Evolutionary conservation across 2,113 vertebrate species (phyloP), one percentile per base, ranked within the genome.

Genomic region (Laticauda laticaudata): DNA sequence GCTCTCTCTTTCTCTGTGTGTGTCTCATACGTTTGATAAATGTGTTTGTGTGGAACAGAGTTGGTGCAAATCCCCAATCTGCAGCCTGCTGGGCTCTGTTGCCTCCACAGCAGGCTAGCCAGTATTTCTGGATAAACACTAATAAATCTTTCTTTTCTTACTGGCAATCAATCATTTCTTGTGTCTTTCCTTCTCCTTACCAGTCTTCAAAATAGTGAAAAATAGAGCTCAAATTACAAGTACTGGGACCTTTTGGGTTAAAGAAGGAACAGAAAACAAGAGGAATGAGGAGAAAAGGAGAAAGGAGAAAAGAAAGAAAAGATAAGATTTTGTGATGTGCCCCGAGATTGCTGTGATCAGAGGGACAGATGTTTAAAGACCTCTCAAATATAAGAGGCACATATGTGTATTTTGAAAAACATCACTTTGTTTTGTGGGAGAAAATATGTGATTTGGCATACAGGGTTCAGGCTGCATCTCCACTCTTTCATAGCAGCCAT

Each of bases 71-170:
- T 97, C 97, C 97, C 96, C 96, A 95, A 96, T 97, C 96, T 97
- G 95, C 95, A 95, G 97, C 97, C 96, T 96, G 97, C 97, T 97
- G 97, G 96, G 97, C 97, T 96, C 97, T 87, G 92, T 95, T 97
- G 97, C 96, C 97, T 97, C 97, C 97, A 96, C 97, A 96, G 96
- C 96, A 96, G 96, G 97, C 96, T 95, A 95, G 95, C 96, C 96
- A 96, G 96, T 97, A 94, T 96, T 97, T 94, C 97, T 97, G 96
- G 96, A 96, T 97, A 97, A 97, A 97, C 96, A 97, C 96, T 97
- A 95, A 97, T 97, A 97, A 97, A 97, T 97, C 97, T 97, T 97
- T 93, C 95, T 95, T 96, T 88, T 85, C 95, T 94, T 53, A 94
- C 0, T 1, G 18, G 96, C 95, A 51, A 97, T 96, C 10, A 85